Evolutionary conservation across 2,113 vertebrate genomes (phyloP).

Genomic region (Amphilophus citrinellus): DNA sequence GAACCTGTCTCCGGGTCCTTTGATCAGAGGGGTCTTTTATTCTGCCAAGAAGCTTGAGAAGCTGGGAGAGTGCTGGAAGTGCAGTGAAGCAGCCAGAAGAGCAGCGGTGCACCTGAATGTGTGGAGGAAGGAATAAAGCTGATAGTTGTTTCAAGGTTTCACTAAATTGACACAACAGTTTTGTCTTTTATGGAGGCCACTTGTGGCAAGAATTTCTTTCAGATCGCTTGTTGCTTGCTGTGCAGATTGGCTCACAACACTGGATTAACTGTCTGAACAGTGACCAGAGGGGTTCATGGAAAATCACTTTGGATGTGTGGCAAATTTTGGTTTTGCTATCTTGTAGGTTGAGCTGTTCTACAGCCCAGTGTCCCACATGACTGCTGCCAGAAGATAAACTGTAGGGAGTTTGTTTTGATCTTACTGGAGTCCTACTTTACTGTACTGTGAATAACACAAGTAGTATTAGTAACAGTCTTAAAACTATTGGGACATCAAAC

Average conservation of each 20-base stretch:
- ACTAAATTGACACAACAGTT: too few relatives aligned
- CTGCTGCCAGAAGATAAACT: not conserved
- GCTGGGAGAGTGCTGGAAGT: slow-evolving; percentile 8
- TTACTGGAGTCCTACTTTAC: not conserved
- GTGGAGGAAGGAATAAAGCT: not conserved
- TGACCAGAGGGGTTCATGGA: too few relatives aligned
- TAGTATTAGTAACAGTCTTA: not conserved
- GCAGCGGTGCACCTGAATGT: slow-evolving; percentile 3
- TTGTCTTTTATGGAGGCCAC: too few relatives aligned
- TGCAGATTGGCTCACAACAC: too few relatives aligned
- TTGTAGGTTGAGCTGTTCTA: not conserved
- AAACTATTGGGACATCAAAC: not conserved
- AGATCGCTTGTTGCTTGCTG: too few relatives aligned
- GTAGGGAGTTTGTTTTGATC: not conserved
- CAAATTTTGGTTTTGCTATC: not conserved
- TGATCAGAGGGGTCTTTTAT: slow-evolving; percentile 76
- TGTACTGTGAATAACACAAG: not conserved
- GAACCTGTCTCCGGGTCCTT: slow-evolving; percentile 55
- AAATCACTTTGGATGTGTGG: too few relatives aligned
- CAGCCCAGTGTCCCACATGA: not conserved
- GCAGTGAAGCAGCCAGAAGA: slow-evolving; percentile 26
- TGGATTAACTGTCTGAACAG: too few relatives aligned
- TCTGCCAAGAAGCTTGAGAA: slow-evolving; percentile 71
- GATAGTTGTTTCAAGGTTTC: not conserved
- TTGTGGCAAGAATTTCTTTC: too few relatives aligned